These are phyloP conservation scores for Parascotia fuliginaria DNA, from an alignment of 2,888 invertebrate species.

Conservation along the genomic window DNA sequence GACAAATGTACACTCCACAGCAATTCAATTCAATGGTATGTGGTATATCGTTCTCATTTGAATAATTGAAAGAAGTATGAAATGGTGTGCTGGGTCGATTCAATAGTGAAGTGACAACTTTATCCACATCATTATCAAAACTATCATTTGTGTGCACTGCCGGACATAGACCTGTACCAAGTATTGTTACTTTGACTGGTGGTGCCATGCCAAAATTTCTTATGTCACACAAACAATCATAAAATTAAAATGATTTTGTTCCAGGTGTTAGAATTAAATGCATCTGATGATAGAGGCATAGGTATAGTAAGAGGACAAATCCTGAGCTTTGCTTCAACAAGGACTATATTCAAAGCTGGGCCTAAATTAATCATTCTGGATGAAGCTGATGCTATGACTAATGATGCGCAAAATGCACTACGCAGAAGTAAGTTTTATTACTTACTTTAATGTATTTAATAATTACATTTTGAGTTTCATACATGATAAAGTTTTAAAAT, in stretches of 20 bases:
- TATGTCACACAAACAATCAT: no score
- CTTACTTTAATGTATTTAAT: no score
- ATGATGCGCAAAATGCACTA: conserved; percentile 99
- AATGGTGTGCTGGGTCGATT: no score
- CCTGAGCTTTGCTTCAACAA: conserved; percentile 97
- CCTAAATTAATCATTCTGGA: conserved; percentile 98
- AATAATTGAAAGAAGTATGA: no score
- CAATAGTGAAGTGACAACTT: no score
- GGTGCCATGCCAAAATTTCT: no score
- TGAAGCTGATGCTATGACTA: conserved; percentile 99
- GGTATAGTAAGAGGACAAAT: conserved; percentile 97
- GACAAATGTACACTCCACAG: conserved; percentile 94
- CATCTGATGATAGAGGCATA: conserved; percentile 99
- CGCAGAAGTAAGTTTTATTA: conserved; percentile 90
- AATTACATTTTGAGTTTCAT: no score
- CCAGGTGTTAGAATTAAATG: conserved; percentile 96
- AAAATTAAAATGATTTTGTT: conserved; percentile 19
- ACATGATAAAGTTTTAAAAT: no score
- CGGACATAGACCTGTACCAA: no score
- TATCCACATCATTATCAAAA: no score
- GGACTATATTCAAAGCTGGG: conserved; percentile 96
- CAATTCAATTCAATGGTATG: conserved; percentile 97
- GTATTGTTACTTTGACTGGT: no score
- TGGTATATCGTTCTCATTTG: conserved; percentile 2
- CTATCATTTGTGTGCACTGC: no score